phyloP scores from a whole-genome alignment of 1,140 invertebrate species.

The Trachymyrmex cornetzi region DNA sequence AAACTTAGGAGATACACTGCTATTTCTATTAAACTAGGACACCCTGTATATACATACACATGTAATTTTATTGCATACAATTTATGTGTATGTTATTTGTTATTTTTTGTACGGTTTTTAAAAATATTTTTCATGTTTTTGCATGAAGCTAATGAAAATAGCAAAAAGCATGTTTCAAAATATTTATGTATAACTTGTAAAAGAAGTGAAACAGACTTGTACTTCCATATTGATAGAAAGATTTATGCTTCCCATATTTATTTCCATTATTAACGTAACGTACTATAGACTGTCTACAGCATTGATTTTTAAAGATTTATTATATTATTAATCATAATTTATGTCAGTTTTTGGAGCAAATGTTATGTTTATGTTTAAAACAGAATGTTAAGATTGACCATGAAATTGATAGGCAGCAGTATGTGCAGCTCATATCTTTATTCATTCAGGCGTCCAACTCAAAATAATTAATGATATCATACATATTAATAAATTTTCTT shows the following conservation, averaged over 20 bases:
- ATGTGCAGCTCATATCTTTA: background rate
- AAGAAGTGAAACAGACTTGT: background rate
- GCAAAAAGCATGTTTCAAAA: background rate
- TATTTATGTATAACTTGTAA: background rate
- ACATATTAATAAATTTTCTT: background rate
- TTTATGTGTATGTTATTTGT: background rate
- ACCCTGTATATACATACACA: too few species aligned
- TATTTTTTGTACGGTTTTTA: slow-evolving; percentile 19
- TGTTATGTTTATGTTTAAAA: background rate
- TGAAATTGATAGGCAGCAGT: background rate
- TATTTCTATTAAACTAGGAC: too few species aligned
- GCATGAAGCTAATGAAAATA: background rate
- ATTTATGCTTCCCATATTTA: slow-evolving; percentile 20
- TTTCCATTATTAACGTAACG: background rate
- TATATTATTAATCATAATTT: background rate
- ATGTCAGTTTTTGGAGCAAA: background rate
- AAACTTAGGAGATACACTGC: too few species aligned
- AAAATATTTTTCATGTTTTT: slow-evolving; percentile 38
- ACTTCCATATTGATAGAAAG: slow-evolving; percentile 27
- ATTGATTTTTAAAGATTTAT: slow-evolving; percentile 19
- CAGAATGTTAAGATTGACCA: background rate
- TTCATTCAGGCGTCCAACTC: background rate
- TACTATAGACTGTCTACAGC: background rate
- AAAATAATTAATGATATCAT: slow-evolving; percentile 14
- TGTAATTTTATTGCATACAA: slow-evolving; percentile 9